A percentile compares a stretch with the other conserved stretches of the same genome.
Conservation (phyloP, 92 coral and sea anemone genomes). For the Epizoanthus ramosus region DNA sequence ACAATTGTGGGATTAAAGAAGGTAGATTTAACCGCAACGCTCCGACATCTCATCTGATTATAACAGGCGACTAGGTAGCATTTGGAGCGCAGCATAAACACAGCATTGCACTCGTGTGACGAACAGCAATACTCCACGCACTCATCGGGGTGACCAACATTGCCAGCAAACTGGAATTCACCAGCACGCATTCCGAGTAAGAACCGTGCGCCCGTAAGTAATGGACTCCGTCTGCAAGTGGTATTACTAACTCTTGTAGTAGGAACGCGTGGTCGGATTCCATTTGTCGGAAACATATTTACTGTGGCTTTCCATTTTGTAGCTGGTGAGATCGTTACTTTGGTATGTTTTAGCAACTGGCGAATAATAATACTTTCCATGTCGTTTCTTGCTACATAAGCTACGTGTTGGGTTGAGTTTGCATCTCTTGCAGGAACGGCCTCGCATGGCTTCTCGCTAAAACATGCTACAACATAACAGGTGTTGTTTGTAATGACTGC, state of each 20-base stretch:
- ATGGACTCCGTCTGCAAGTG: constrained; percentile 68
- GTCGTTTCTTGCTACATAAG: constrained; percentile 70
- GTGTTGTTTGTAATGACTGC: constrained; percentile 54
- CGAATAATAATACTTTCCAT: constrained; percentile 56
- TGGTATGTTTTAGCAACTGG: constrained; percentile 47
- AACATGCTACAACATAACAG: constrained; percentile 70
- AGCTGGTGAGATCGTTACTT: background rate
- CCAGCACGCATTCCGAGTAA: constrained; percentile 85
- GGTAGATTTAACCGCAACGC: constrained; percentile 71
- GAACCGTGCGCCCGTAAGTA: constrained; percentile 65
- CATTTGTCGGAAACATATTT: background rate
- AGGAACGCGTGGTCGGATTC: background rate
- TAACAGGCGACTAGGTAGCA: constrained; percentile 83
- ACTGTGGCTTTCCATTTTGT: constrained; percentile 10
- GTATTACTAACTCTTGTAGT: constrained; percentile 15
- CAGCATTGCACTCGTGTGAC: constrained; percentile 73
- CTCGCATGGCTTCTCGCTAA: constrained; percentile 58
- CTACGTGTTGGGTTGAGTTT: constrained; percentile 39
- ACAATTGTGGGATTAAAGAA: constrained; percentile 73
- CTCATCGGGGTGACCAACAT: constrained; percentile 63
- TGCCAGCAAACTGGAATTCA: constrained; percentile 74
- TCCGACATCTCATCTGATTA: constrained; percentile 65
- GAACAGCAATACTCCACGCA: constrained; percentile 82
- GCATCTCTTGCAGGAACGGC: constrained; percentile 50
- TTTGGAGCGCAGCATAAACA: constrained; percentile 78